These are phyloP conservation scores for Clitarchus hookeri DNA, from an alignment of 2,888 invertebrate species.

Conservation along the genomic window DNA sequence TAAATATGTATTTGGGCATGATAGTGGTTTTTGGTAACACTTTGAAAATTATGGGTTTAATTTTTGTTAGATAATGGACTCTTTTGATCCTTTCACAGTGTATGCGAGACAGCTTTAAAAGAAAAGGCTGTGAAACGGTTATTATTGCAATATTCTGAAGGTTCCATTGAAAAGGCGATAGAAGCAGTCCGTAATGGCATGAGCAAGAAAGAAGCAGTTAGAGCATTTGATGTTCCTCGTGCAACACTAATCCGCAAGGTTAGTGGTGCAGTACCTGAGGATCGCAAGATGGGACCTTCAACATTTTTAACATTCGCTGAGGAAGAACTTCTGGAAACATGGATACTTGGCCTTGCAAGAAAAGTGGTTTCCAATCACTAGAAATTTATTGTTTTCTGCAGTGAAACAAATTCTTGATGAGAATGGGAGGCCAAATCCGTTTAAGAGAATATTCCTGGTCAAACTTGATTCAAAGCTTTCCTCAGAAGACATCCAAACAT, in stretches of 20 bases:
- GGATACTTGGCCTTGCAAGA: not conserved
- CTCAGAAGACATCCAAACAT: too few relatives aligned
- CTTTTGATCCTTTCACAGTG: not conserved
- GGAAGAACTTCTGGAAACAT: constrained; percentile 10
- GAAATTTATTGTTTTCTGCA: not conserved
- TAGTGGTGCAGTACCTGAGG: constrained; percentile 21
- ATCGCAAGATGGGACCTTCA: not conserved
- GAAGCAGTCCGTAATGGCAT: constrained; percentile 18
- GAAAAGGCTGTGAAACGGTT: not conserved
- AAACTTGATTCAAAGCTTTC: too few relatives aligned
- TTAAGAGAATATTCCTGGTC: not conserved
- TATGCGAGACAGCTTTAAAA: not conserved
- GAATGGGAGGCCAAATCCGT: not conserved
- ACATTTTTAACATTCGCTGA: not conserved
- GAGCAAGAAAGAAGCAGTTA: not conserved
- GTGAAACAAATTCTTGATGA: not conserved
- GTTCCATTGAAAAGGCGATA: not conserved
- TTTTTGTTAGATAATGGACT: not conserved
- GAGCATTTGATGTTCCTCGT: constrained; percentile 11
- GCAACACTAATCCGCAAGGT: constrained; percentile 11
- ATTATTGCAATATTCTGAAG: constrained; percentile 5
- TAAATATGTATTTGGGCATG: too few relatives aligned
- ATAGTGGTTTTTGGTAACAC: too few relatives aligned
- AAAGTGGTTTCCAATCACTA: not conserved
- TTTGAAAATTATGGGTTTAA: too few relatives aligned